Evolutionary conservation across 2,113 vertebrate species (phyloP).

Genomic region (Ciconia boyciana): DNA sequence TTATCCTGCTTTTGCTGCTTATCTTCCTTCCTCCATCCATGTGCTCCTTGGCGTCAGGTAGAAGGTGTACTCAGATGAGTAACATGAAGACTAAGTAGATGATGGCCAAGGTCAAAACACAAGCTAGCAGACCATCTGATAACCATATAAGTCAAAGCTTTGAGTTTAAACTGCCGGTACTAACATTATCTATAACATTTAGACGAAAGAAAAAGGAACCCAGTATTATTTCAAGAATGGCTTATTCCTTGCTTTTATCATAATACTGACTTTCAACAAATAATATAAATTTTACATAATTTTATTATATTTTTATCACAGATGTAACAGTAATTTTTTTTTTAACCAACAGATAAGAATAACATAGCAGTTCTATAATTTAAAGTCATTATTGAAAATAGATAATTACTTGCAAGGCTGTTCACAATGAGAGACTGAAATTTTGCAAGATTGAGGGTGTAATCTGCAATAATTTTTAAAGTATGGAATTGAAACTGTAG

Average conservation of each 20-base stretch:
- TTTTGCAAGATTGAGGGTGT: not conserved
- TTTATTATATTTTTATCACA: not conserved
- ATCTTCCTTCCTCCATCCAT: not conserved
- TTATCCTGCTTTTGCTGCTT: not conserved
- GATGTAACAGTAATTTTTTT: not conserved
- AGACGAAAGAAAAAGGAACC: not conserved
- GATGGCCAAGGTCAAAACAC: not conserved
- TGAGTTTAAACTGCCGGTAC: not conserved
- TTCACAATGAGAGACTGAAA: not conserved
- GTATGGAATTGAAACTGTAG: not conserved
- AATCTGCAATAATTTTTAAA: not conserved
- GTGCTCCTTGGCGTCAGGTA: not conserved
- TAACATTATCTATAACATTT: not conserved
- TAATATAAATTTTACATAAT: not conserved
- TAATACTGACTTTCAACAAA: not conserved
- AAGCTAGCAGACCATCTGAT: not conserved
- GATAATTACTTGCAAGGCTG: not conserved
- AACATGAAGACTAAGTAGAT: not conserved
- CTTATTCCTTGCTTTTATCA: not conserved
- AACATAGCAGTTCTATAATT: not conserved
- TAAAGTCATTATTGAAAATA: not conserved
- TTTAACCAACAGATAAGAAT: not conserved
- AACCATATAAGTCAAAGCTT: not conserved
- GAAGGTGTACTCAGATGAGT: not conserved
- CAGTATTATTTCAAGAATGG: not conserved